Base-by-base conservation (phyloP, 1,140 invertebrate species). In the Zaprionus vittiger region DNA sequence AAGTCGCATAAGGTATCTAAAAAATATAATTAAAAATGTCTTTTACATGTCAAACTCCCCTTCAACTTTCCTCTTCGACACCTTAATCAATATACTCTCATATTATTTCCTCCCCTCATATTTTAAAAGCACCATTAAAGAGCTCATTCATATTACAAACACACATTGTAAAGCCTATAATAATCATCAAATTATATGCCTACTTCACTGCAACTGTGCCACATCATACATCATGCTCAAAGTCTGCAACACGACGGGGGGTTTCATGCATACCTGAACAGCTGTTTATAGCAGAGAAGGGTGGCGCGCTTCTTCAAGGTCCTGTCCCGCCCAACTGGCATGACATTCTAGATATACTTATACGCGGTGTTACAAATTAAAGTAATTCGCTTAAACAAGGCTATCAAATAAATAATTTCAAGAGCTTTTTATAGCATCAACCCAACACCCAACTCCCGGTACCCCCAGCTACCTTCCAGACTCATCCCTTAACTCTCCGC, bases 151-250 rank as follows among this genome's bases (percentile, higher is more conserved):
- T 54, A 24, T 61, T 52, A 6, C 22, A 52, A 52, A 20, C 4
- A 24, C 17, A 26, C 37, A 20, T 54, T 59, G 52, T 75, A 75
- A 75, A 63, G 11, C 55, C 20, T 61, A 60, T 64, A 64, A 77
- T 80, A 77, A 73, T 73, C 78, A 80, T 80, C 47, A 80, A 80
- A 80, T 80, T 63, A 77, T 77, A 68, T 74, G 78, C 66, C 54
- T 54, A 65, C 47, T 62, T 55, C 63, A 70, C 56, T 73, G 81
- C 83, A 87, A 87, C 83, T 89, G 81, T 81, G 85, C 79, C 84
- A 85, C 85, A 85, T 89, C 84, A 89, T 89, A 89, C 84, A 89
- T 89, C 84, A 84, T 81, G 57, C 75, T 84, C 69, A 69, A 83
- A 68, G 26, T 31, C 47, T 37, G 47, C 56, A 56, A 49, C 28